Percentiles rank a stretch among this genome's conserved stretches.
Evolutionary conservation across 1,140 invertebrate species (phyloP).

Genomic region (Brachystomella parvula): DNA sequence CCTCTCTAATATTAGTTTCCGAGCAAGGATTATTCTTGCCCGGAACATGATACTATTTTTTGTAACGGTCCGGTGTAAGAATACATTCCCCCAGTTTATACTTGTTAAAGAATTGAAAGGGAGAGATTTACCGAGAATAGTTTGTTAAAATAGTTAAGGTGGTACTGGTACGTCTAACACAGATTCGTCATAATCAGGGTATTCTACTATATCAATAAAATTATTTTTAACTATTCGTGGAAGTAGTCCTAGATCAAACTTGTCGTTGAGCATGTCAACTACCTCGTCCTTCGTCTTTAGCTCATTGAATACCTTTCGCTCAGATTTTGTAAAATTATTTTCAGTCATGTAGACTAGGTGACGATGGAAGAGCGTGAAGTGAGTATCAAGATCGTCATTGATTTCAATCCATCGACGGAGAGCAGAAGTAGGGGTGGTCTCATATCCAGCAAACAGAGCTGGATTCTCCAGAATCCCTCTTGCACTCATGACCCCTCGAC

Average conservation of each 20-base stretch:
- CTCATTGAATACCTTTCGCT: constrained; percentile 56
- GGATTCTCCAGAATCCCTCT: constrained; percentile 84
- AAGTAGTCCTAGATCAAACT: constrained; percentile 22
- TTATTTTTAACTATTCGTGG: too few relatives aligned
- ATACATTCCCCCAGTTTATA: too few relatives aligned
- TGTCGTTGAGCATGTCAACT: constrained; percentile 55
- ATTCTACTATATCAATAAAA: too few relatives aligned
- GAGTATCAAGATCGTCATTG: constrained; percentile 51
- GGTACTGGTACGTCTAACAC: too few relatives aligned
- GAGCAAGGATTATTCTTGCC: too few relatives aligned
- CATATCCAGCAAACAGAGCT: constrained; percentile 66
- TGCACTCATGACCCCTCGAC: constrained; percentile 80
- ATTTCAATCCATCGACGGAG: constrained; percentile 80
- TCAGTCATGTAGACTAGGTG: constrained; percentile 83
- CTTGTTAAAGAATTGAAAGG: too few relatives aligned
- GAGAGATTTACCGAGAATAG: too few relatives aligned
- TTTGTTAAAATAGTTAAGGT: too few relatives aligned
- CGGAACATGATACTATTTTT: too few relatives aligned
- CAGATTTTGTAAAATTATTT: constrained; percentile 43
- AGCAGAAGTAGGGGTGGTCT: constrained; percentile 63
- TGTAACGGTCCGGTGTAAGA: too few relatives aligned
- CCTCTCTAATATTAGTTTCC: too few relatives aligned
- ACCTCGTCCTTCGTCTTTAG: constrained; percentile 60
- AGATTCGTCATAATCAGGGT: too few relatives aligned
- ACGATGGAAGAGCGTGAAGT: constrained; percentile 80